A percentile compares a stretch with the other conserved stretches of the same genome.
Conservation (phyloP, 1,140 invertebrate species). For the Megalopta genalis region DNA sequence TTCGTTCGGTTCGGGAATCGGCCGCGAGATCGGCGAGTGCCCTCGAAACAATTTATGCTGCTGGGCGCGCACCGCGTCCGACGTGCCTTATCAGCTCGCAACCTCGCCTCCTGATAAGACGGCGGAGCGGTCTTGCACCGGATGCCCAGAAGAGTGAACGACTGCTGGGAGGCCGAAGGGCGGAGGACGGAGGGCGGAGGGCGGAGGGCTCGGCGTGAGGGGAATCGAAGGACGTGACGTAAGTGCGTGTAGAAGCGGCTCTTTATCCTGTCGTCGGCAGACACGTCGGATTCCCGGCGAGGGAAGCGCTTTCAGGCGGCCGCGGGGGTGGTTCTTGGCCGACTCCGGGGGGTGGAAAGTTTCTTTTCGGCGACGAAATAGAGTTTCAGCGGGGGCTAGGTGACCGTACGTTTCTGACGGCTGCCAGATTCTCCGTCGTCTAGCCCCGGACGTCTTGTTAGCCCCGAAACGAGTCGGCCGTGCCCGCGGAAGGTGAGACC, state of each 20-base stretch:
- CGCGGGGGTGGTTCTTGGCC: too few species aligned
- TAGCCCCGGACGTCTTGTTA: slow-evolving; percentile 20
- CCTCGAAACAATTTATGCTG: slow-evolving; percentile 76
- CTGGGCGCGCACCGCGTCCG: slow-evolving; percentile 67
- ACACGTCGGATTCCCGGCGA: slow-evolving; percentile 62
- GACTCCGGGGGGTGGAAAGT: not conserved
- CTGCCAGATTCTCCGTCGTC: not conserved
- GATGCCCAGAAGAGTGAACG: slow-evolving; percentile 22
- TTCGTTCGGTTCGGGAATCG: slow-evolving; percentile 54
- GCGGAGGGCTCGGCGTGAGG: not conserved
- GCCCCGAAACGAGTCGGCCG: not conserved
- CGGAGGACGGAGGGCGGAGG: not conserved
- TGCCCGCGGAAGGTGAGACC: not conserved
- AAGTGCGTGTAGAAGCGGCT: slow-evolving; percentile 74
- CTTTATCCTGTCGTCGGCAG: slow-evolving; percentile 77
- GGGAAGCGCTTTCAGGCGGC: slow-evolving; percentile 28
- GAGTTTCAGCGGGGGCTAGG: not conserved
- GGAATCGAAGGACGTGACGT: slow-evolving; percentile 71
- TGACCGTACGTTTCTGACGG: slow-evolving; percentile 46
- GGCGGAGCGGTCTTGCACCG: slow-evolving; percentile 56
- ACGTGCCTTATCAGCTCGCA: slow-evolving; percentile 74
- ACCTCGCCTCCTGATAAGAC: slow-evolving; percentile 69
- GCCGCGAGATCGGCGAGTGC: slow-evolving; percentile 65
- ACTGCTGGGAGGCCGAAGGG: not conserved
- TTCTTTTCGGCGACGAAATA: slow-evolving; percentile 7